Percentiles rank a stretch among this genome's conserved stretches.
phyloP scores from a whole-genome alignment of 2,888 invertebrate species.

The Odontocerum albicorne region DNA sequence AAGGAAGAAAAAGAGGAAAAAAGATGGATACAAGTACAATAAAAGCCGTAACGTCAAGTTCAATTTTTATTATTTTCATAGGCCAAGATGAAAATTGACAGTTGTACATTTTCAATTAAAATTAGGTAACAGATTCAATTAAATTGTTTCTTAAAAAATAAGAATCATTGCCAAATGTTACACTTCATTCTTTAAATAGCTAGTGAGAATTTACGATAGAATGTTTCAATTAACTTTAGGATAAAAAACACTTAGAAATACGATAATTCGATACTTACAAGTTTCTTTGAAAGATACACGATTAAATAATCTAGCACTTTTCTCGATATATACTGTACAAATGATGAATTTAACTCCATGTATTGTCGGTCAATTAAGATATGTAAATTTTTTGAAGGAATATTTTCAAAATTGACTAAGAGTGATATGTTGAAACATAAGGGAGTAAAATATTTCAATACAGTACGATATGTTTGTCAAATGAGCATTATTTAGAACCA shows the following conservation, averaged over 20 bases:
- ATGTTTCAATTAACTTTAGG: slow-evolving; percentile 1
- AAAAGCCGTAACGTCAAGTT: too few relatives aligned
- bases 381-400: too few relatives aligned
- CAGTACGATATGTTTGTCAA: too few relatives aligned
- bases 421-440: too few relatives aligned
- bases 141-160: slow-evolving; percentile 25
- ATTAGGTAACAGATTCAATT: slow-evolving; percentile 36
- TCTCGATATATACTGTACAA: neutral
- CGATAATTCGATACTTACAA: slow-evolving; percentile 13
- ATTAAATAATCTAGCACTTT: neutral
- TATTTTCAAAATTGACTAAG: too few relatives aligned
- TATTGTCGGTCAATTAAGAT: slow-evolving; percentile 11
- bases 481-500: too few relatives aligned
- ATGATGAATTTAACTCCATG: neutral
- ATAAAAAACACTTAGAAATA: slow-evolving; percentile 20
- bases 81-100: slow-evolving; percentile 36
- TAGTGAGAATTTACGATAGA: slow-evolving; percentile 9
- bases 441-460: too few relatives aligned
- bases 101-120: slow-evolving; percentile 34
- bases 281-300: slow-evolving; percentile 1
- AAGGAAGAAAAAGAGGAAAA: too few relatives aligned
- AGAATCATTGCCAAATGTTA: slow-evolving; percentile 17
- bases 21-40: too few relatives aligned
- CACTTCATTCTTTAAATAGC: neutral
- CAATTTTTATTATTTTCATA: slow-evolving; percentile 31